A percentile compares a stretch with the other conserved stretches of the same genome.
These are phyloP conservation scores for Caenorhabditis tropicalis DNA, from an alignment of 1,140 invertebrate species.

Conservation along the genomic window DNA sequence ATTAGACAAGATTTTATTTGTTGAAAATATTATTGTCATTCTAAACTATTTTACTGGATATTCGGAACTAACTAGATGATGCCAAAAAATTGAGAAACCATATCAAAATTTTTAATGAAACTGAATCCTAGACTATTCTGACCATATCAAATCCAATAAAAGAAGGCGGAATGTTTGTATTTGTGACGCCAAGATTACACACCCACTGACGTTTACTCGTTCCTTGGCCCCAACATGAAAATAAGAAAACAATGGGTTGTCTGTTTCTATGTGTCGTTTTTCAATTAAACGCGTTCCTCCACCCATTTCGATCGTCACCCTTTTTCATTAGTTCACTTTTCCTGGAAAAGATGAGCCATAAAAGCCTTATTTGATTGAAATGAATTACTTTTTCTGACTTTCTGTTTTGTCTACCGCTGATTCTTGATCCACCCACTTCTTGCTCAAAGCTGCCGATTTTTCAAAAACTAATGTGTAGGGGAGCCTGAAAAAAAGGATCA, in stretches of 20 bases:
- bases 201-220: background rate
- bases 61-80: no score
- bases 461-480: background rate
- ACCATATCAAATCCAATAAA: no score
- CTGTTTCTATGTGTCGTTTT: background rate
- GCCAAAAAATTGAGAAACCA: no score
- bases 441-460: background rate
- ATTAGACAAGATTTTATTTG: no score
- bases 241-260: background rate
- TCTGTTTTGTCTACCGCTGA: background rate
- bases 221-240: background rate
- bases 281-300: constrained; percentile 5
- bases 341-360: background rate
- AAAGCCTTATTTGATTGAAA: background rate
- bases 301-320: background rate
- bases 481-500: background rate
- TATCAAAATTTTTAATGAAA: no score
- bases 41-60: no score
- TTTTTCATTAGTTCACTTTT: constrained; percentile 32
- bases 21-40: no score
- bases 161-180: background rate
- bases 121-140: no score
- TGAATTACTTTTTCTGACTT: background rate
- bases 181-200: background rate
- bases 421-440: background rate